These are phyloP conservation scores for Salmo trutta DNA, from an alignment of 2,797 vertebrate genomes.

Conservation along the genomic window DNA sequence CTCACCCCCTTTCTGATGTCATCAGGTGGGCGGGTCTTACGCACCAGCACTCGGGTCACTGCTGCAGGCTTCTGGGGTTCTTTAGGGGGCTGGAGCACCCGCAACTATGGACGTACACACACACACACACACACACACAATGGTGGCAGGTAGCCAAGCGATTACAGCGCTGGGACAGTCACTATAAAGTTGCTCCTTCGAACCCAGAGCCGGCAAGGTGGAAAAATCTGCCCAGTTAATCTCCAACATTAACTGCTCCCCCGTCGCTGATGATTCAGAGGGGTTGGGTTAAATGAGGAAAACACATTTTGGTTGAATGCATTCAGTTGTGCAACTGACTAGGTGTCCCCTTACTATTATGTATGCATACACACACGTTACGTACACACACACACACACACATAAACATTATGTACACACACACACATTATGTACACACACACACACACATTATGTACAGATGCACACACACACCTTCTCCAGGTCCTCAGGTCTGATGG, in stretches of 20 bases:
- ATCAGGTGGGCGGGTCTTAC: slow-evolving; percentile 61
- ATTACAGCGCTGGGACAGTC: too few species aligned
- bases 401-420: neutral
- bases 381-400: too few species aligned
- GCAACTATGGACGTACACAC: slow-evolving; percentile 64
- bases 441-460: neutral
- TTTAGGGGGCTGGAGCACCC: slow-evolving; percentile 52
- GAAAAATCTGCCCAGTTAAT: too few species aligned
- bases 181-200: too few species aligned
- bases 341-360: too few species aligned
- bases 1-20: slow-evolving; percentile 34
- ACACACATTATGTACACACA: slow-evolving; percentile 14
- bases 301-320: too few species aligned
- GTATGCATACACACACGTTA: neutral
- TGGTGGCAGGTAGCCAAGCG: too few species aligned
- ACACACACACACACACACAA: slow-evolving; percentile 18
- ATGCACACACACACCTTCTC: slow-evolving; percentile 68
- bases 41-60: slow-evolving; percentile 59
- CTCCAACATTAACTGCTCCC: too few species aligned
- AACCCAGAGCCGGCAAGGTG: too few species aligned
- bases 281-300: too few species aligned
- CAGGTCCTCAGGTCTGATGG: slow-evolving; percentile 69
- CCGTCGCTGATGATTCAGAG: too few species aligned
- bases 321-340: too few species aligned
- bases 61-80: slow-evolving; percentile 50